Evolutionary conservation across 1,140 invertebrate species (phyloP), one percentile per base, ranked within the genome.

Genomic region (Aphelenchoides fujianensis): DNA sequence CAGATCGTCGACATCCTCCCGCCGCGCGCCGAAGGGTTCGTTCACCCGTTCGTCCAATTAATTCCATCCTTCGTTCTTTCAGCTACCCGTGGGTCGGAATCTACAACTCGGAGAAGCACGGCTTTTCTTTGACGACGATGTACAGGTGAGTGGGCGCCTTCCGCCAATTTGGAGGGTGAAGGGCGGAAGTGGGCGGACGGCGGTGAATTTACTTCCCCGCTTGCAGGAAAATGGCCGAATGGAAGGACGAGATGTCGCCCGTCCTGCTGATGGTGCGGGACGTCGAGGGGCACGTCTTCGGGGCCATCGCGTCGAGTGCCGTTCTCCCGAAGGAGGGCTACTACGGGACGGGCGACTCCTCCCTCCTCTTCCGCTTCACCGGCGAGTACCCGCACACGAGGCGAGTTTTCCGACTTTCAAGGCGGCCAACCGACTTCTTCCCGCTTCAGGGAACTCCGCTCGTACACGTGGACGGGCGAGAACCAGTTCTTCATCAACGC

Each of bases 401-500:
- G 80, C 82, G 5, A 54, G 62, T 9, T 54, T 64, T 64, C 27
- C n/a, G n/a, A n/a, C n/a, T n/a, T n/a, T n/a, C n/a, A n/a, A n/a
- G n/a, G n/a, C n/a, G n/a, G n/a, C n/a, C n/a, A n/a, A n/a, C n/a
- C n/a, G n/a, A n/a, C n/a, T n/a, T n/a, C n/a, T n/a, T n/a, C n/a
- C n/a, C n/a, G n/a, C 79, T 81, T 35, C 70, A 84, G 82, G 3
- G 71, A 81, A 82, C 92, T 94, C 86, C 90, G 94, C 84, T 90
- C 93, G 54, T 98, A 91, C 88, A 91, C 91, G 78, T 99, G 95
- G 96, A 95, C 94, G 16, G 96, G 96, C 2, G 93, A 97, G 77
- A 98, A 99, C 86, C 89, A 94, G 84, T 98, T 95, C 85, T 98
- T 98, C 82, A 93, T 98, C 78, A 94, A 97, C 86, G 95, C 95